Percentiles rank a stretch among this genome's conserved stretches.
These are phyloP conservation scores for Chamaedrilus cognettii DNA, from an alignment of 2,888 invertebrate species.

Conservation along the genomic window DNA sequence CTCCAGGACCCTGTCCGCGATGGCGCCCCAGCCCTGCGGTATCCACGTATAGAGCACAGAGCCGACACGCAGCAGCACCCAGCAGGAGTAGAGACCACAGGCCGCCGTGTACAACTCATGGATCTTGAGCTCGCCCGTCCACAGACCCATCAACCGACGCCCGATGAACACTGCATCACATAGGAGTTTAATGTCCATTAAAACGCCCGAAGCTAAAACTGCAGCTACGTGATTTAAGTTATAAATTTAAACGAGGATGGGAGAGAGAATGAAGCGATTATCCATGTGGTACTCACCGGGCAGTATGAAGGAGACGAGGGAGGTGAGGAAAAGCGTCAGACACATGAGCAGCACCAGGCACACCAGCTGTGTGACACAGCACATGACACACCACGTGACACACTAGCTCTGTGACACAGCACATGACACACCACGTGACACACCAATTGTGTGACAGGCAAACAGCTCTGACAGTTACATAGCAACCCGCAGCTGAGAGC, in stretches of 20 bases:
- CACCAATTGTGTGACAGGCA: too few species aligned
- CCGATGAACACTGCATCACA: slow-evolving; percentile 78
- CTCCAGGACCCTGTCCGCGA: slow-evolving; percentile 56
- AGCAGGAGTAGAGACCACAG: slow-evolving; percentile 91
- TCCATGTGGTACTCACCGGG: slow-evolving; percentile 65
- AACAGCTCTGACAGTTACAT: too few species aligned
- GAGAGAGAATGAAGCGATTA: neutral
- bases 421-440: too few species aligned
- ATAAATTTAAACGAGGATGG: neutral
- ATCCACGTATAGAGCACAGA: slow-evolving; percentile 84
- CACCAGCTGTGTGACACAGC: slow-evolving; percentile 55
- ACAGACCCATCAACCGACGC: slow-evolving; percentile 82
- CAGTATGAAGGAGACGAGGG: slow-evolving; percentile 81
- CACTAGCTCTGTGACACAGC: too few species aligned
- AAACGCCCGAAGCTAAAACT: neutral
- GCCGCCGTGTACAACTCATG: slow-evolving; percentile 97
- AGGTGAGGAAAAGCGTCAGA: slow-evolving; percentile 80
- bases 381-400: too few species aligned
- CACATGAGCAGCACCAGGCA: slow-evolving; percentile 76
- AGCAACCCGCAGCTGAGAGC: too few species aligned
- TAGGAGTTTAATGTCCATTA: neutral
- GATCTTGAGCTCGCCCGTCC: slow-evolving; percentile 73
- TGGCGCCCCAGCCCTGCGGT: slow-evolving; percentile 79
- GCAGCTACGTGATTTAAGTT: neutral
- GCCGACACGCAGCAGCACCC: slow-evolving; percentile 83